A percentile compares a stretch with the other conserved stretches of the same genome.
Evolutionary conservation across 2,797 vertebrate genomes (phyloP).

Genomic region (Neoniphon sammara): DNA sequence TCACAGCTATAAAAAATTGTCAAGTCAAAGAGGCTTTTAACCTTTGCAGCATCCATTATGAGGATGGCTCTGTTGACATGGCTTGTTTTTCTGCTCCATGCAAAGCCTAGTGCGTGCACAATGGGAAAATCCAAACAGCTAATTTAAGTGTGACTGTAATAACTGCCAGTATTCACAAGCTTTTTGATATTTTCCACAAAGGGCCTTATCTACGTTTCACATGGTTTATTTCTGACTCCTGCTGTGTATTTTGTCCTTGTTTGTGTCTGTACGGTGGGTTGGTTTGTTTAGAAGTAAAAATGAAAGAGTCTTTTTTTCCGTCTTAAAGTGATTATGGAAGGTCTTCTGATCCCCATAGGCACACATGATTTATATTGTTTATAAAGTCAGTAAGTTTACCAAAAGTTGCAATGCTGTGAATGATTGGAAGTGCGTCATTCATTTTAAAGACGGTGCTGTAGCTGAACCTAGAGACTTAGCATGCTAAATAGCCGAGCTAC

Average conservation of each 20-base stretch:
- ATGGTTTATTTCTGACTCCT: slow-evolving; percentile 17
- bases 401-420: slow-evolving; percentile 57
- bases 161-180: slow-evolving; percentile 7
- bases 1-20: slow-evolving; percentile 71
- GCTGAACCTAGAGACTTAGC: slow-evolving; percentile 55
- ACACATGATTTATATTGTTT: slow-evolving; percentile 42
- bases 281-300: slow-evolving; percentile 25
- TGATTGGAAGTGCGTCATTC: slow-evolving; percentile 66
- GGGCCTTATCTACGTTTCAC: slow-evolving; percentile 24
- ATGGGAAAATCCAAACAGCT: slow-evolving; percentile 28
- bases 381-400: slow-evolving; percentile 38
- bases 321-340: slow-evolving; percentile 27
- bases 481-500: slow-evolving; percentile 66
- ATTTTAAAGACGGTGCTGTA: slow-evolving; percentile 57
- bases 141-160: slow-evolving; percentile 16
- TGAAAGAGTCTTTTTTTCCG: neutral
- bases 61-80: slow-evolving; percentile 37
- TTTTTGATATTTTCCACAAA: slow-evolving; percentile 10
- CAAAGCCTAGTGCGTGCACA: slow-evolving; percentile 25
- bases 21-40: slow-evolving; percentile 61
- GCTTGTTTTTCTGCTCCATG: slow-evolving; percentile 42
- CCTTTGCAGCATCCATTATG: slow-evolving; percentile 50
- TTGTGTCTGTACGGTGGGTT: slow-evolving; percentile 17
- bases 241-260: slow-evolving; percentile 11
- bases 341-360: neutral